phyloP scores from a whole-genome alignment of 1,140 invertebrate genomes.

The Trichonephila clavipes region DNA sequence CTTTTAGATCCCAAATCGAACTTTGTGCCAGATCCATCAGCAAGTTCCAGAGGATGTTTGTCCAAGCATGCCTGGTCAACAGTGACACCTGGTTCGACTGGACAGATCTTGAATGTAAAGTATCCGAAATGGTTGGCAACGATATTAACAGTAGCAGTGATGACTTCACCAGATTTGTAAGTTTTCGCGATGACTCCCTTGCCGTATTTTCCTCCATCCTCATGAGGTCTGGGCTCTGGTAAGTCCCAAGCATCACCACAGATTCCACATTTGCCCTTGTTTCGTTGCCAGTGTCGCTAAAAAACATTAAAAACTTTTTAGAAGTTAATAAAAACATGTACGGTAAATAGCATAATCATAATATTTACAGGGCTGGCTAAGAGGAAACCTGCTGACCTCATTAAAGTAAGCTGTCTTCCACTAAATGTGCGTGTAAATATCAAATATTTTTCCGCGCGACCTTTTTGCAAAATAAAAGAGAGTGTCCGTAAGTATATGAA shows the following conservation, averaged over 20 bases:
- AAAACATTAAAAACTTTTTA: background rate
- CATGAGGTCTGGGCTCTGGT: conserved; percentile 84
- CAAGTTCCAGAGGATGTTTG: conserved; percentile 81
- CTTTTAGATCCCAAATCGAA: conserved; percentile 55
- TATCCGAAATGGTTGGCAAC: conserved; percentile 84
- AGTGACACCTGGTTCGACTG: conserved; percentile 80
- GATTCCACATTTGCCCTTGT: conserved; percentile 91
- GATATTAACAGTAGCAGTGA: conserved; percentile 81
- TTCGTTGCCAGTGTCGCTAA: conserved; percentile 78
- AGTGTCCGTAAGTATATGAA: too few species aligned
- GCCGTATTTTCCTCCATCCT: conserved; percentile 85
- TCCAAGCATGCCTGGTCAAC: conserved; percentile 85
- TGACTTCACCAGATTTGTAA: conserved; percentile 80
- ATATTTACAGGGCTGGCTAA: too few species aligned
- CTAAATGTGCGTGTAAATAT: too few species aligned
- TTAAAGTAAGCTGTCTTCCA: too few species aligned
- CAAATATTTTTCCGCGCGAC: too few species aligned
- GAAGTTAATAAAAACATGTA: background rate
- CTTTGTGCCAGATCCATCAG: conserved; percentile 81
- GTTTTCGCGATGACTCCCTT: conserved; percentile 82
- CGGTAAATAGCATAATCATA: too few species aligned
- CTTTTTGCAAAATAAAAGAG: too few species aligned
- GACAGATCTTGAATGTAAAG: conserved; percentile 84
- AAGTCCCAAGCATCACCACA: conserved; percentile 87
- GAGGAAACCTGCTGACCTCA: too few species aligned